These are phyloP conservation scores for Rambutsinella grinnellia DNA, from an alignment of 2,888 invertebrate species.

Conservation along the genomic window DNA sequence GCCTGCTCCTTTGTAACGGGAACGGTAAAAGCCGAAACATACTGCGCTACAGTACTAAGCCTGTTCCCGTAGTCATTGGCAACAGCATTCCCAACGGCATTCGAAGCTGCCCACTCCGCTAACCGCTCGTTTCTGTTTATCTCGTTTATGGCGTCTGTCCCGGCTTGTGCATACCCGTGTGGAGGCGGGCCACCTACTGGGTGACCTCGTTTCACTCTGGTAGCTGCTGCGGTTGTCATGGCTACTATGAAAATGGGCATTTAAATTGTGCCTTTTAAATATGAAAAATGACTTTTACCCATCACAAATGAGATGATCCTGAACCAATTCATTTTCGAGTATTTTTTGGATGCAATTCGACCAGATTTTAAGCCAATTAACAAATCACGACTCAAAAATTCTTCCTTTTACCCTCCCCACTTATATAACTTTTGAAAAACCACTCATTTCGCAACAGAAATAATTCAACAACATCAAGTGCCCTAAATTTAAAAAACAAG, in stretches of 20 bases:
- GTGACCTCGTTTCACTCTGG: conserved; percentile 8
- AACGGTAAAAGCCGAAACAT: conserved; percentile 63
- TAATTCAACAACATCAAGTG: no score
- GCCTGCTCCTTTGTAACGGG: conserved; percentile 65
- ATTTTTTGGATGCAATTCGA: no score
- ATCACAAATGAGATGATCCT: no score
- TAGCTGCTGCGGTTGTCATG: neutral
- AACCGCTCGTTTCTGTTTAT: conserved; percentile 34
- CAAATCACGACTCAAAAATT: no score
- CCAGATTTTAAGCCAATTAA: no score
- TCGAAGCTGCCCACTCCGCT: conserved; percentile 59
- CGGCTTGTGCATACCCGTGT: neutral
- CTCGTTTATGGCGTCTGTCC: conserved; percentile 1
- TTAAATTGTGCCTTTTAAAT: no score
- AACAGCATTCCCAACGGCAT: conserved; percentile 63
- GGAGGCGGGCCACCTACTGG: conserved; percentile 7
- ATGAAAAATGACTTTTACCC: no score
- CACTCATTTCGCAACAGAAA: no score
- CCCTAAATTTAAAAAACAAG: no score
- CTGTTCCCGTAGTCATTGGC: conserved; percentile 64
- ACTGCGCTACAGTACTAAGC: conserved; percentile 64
- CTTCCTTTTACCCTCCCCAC: no score
- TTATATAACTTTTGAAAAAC: no score
- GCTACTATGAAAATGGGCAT: neutral
- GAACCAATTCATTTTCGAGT: no score